A percentile compares a stretch with the other conserved stretches of the same genome.
Evolutionary conservation across 2,113 vertebrate species (phyloP).

Genomic region (Seriola rivoliana): DNA sequence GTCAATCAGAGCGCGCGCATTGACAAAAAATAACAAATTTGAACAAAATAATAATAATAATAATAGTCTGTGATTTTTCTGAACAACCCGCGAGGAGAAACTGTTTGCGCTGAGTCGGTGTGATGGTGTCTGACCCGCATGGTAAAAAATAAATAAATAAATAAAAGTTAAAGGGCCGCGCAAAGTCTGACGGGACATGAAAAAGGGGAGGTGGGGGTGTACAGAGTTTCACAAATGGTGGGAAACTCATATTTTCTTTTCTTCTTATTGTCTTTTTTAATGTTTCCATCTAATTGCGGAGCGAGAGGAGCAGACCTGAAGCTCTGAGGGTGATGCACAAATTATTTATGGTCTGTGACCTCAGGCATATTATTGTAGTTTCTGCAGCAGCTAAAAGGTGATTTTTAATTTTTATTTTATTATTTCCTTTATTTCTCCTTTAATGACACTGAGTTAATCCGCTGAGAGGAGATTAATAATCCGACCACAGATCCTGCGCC

Average conservation of each 20-base stretch:
- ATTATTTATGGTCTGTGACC: conserved; percentile 29
- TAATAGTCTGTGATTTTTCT: not conserved
- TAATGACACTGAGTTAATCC: too few species aligned
- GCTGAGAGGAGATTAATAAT: too few species aligned
- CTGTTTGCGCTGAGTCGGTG: conserved; percentile 52
- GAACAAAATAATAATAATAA: not conserved
- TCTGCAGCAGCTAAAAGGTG: not conserved
- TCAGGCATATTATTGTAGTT: not conserved
- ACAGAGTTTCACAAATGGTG: conserved; percentile 35
- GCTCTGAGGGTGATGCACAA: not conserved
- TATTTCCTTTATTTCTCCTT: not conserved
- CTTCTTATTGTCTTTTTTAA: too few species aligned
- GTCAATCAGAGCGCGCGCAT: not conserved
- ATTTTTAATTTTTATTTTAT: not conserved
- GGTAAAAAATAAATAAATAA: too few species aligned
- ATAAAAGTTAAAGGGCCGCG: conserved; percentile 6
- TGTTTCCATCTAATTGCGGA: not conserved
- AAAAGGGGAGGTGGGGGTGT: not conserved
- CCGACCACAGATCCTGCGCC: too few species aligned
- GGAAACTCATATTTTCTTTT: conserved; percentile 20
- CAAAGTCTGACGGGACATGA: conserved; percentile 18
- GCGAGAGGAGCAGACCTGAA: not conserved
- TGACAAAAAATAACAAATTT: not conserved
- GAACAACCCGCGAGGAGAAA: conserved; percentile 44
- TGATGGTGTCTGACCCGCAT: conserved; percentile 25